These are phyloP conservation scores for Entomobrya multifasciata DNA, from an alignment of 2,888 invertebrate species.

Conservation along the genomic window DNA sequence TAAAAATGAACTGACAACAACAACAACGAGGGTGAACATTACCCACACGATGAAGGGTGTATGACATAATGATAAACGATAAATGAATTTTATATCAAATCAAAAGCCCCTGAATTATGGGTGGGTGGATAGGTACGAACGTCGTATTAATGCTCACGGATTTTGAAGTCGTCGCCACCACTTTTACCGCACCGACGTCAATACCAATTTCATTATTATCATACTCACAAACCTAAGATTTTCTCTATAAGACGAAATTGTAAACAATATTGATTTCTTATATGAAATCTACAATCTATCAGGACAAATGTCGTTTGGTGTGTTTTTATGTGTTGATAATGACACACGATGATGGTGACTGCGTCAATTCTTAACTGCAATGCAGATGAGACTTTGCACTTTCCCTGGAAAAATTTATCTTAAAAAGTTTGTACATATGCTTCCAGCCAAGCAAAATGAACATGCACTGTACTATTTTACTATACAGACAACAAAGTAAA, in stretches of 20 bases:
- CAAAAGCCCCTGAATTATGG: background rate
- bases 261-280: background rate
- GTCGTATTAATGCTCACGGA: conserved; percentile 2
- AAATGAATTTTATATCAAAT: conserved; percentile 8
- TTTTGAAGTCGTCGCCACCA: background rate
- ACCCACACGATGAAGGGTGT: background rate
- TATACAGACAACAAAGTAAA: no score
- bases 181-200: background rate
- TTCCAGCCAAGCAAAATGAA: no score
- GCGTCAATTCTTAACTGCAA: no score
- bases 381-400: no score
- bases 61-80: conserved; percentile 13
- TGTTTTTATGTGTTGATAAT: no score
- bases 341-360: no score
- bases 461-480: background rate
- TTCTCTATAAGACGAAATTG: no score
- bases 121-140: background rate
- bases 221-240: no score
- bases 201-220: no score
- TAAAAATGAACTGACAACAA: conserved; percentile 24
- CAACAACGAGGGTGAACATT: conserved; percentile 11
- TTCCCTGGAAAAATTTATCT: no score
- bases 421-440: no score
- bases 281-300: background rate
- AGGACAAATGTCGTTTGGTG: no score